Conservation (phyloP, 2,888 invertebrate genomes). For the Ochropleura plecta region DNA sequence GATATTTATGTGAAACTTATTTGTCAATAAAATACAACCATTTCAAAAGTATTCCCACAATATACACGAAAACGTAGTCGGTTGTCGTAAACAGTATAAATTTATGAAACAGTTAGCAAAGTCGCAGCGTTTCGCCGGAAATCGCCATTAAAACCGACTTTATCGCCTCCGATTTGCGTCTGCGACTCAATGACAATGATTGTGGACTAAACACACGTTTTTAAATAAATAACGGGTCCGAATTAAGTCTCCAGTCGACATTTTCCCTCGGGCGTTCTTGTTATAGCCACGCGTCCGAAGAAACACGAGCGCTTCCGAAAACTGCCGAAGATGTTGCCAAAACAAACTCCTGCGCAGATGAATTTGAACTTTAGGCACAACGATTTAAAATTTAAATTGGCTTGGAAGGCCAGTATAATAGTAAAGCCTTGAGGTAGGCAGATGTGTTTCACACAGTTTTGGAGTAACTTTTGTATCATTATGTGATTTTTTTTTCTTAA, state of each 20-base stretch:
- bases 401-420: conserved; percentile 48
- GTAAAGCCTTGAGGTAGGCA: conserved; percentile 76
- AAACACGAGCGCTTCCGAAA: conserved; percentile 76
- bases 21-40: conserved; percentile 31
- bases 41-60: conserved; percentile 57
- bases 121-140: conserved; percentile 68
- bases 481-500: conserved; percentile 84
- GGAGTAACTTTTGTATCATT: conserved; percentile 86
- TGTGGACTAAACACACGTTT: conserved; percentile 72
- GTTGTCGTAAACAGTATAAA: conserved; percentile 67
- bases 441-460: conserved; percentile 87
- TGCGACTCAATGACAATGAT: conserved; percentile 75
- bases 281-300: conserved; percentile 81
- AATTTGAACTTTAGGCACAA: conserved; percentile 34
- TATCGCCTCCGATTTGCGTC: conserved; percentile 74
- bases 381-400: conserved; percentile 57
- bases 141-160: conserved; percentile 73
- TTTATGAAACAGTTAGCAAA: conserved; percentile 58
- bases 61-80: conserved; percentile 46
- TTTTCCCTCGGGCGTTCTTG: conserved; percentile 74
- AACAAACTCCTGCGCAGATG: conserved; percentile 57
- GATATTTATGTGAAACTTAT: conserved; percentile 3
- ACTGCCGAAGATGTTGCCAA: conserved; percentile 77
- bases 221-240: conserved; percentile 74
- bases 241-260: conserved; percentile 68